A percentile compares a stretch with the other conserved stretches of the same genome.
Evolutionary conservation across 2,888 invertebrate species (phyloP).

Genomic region (Pristionchus entomophagus): DNA sequence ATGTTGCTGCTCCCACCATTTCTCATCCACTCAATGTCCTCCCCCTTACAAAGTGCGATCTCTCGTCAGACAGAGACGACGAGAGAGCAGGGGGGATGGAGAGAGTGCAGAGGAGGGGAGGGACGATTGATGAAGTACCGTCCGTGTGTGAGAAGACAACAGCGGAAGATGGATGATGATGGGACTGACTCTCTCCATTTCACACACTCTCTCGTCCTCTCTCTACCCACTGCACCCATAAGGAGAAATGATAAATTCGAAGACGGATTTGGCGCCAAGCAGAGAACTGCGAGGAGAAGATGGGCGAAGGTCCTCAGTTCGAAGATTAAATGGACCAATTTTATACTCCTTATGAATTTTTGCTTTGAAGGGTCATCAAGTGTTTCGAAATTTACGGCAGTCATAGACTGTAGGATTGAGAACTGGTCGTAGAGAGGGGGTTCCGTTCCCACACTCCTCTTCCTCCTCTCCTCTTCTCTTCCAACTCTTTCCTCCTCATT

Average conservation of each 20-base stretch:
- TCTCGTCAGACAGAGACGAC: neutral
- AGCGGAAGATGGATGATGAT: constrained; percentile 43
- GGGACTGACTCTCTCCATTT: neutral
- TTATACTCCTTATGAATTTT: neutral
- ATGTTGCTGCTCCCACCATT: constrained; percentile 38
- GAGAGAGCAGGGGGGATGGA: neutral
- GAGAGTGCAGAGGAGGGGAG: constrained; percentile 16
- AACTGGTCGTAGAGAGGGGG: neutral
- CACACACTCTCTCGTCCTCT: neutral
- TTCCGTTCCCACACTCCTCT: constrained; percentile 19
- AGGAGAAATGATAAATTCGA: neutral
- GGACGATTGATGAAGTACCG: constrained; percentile 33
- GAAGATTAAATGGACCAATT: neutral
- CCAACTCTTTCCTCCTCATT: neutral
- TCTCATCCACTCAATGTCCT: constrained; percentile 23
- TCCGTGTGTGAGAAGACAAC: constrained; percentile 35
- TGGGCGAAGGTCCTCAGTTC: neutral
- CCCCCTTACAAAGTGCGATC: constrained; percentile 20
- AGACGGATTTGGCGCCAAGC: constrained; percentile 26
- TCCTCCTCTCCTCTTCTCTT: neutral
- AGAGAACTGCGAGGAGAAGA: neutral
- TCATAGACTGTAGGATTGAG: neutral
- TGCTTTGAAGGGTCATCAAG: no score
- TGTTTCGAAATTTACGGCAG: no score
- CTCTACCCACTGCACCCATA: neutral